Conservation (phyloP, 2,888 invertebrate genomes). For the Thymelicus sylvestris region DNA sequence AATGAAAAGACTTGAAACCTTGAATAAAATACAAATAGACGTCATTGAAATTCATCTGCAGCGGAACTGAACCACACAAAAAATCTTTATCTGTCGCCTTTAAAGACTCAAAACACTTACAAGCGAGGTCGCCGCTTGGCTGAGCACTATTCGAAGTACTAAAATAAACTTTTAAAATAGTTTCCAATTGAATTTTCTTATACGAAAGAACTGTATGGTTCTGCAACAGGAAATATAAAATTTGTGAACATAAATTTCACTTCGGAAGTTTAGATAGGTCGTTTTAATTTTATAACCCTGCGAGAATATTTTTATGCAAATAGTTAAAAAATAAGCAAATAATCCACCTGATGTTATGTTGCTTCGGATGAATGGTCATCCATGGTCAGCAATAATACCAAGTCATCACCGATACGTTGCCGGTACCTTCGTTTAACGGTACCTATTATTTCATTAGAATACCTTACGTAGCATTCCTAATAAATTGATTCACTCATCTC, state of each 20-base stretch:
- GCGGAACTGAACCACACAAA: not conserved
- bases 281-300: constrained; percentile 15
- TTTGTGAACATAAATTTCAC: constrained; percentile 26
- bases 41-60: constrained; percentile 13
- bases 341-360: too few species aligned
- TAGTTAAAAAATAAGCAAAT: too few species aligned
- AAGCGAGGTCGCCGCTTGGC: constrained; percentile 23
- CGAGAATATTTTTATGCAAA: not conserved
- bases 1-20: constrained; percentile 11
- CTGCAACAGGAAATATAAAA: constrained; percentile 28
- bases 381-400: too few species aligned
- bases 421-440: too few species aligned
- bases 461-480: too few species aligned
- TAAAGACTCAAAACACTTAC: constrained; percentile 20
- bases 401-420: too few species aligned
- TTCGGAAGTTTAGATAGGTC: constrained; percentile 10
- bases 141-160: constrained; percentile 26
- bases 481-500: too few species aligned
- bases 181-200: constrained; percentile 34
- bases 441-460: too few species aligned
- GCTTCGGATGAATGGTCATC: too few species aligned
- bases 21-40: constrained; percentile 10
- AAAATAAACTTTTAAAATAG: constrained; percentile 35
- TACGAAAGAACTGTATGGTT: constrained; percentile 25
- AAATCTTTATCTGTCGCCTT: constrained; percentile 17